These are phyloP conservation scores for Fabriciana adippe DNA, from an alignment of 2,888 invertebrate genomes.

Conservation along the genomic window DNA sequence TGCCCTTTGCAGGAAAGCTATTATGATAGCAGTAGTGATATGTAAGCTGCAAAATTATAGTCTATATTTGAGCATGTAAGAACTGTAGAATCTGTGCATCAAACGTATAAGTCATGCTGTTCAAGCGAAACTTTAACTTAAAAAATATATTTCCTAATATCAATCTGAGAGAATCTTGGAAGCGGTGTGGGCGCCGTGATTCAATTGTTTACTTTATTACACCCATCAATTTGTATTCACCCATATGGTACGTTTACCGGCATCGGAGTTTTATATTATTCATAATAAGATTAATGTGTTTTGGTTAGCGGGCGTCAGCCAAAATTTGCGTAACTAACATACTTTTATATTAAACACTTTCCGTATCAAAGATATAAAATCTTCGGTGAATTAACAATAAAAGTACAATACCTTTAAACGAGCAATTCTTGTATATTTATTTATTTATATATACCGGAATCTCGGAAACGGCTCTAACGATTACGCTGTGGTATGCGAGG, in stretches of 20 bases:
- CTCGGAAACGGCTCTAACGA: no score
- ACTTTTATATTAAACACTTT: slow-evolving; percentile 12
- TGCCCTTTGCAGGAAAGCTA: no score
- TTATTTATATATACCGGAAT: no score
- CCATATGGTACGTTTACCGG: slow-evolving; percentile 56
- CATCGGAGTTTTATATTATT: slow-evolving; percentile 46
- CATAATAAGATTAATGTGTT: slow-evolving; percentile 44
- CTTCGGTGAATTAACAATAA: no score
- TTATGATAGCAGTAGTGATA: no score
- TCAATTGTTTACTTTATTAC: slow-evolving; percentile 68
- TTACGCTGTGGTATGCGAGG: no score
- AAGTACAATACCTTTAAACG: no score
- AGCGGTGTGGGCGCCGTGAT: slow-evolving; percentile 52
- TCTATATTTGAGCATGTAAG: no score
- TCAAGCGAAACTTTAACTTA: slow-evolving; percentile 12
- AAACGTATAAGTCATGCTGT: neutral
- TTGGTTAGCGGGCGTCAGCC: slow-evolving; percentile 38
- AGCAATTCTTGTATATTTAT: no score
- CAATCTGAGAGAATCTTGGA: slow-evolving; percentile 30
- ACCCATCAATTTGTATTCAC: slow-evolving; percentile 54
- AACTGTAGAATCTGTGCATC: no score
- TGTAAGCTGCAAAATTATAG: no score
- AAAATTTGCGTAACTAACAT: slow-evolving; percentile 33
- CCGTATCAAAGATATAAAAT: no score
- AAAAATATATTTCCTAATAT: slow-evolving; percentile 24